Conservation (phyloP, 2,113 vertebrate genomes). For the Vimba vimba region DNA sequence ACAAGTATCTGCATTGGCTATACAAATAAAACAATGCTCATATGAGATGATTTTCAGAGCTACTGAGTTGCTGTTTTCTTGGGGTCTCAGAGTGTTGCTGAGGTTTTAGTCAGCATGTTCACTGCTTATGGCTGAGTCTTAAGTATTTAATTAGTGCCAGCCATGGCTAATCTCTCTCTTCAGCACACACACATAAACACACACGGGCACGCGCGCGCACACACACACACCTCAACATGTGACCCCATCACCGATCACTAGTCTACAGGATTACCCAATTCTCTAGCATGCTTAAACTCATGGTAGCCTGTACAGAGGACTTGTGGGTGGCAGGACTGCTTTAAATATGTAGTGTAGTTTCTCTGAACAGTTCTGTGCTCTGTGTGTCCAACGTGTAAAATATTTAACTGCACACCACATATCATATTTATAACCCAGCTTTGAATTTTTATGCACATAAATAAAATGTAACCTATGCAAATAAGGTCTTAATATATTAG, state of each 20-base stretch:
- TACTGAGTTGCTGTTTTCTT: constrained; percentile 16
- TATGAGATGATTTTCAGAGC: neutral
- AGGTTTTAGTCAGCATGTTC: constrained; percentile 67
- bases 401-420: neutral
- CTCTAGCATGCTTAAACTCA: constrained; percentile 27
- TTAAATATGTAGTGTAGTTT: neutral
- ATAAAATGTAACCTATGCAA: neutral
- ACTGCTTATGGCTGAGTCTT: constrained; percentile 74
- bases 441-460: neutral
- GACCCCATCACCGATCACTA: constrained; percentile 67
- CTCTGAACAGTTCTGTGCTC: neutral
- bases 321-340: neutral
- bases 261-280: constrained; percentile 66
- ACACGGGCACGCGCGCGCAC: neutral
- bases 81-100: constrained; percentile 19
- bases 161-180: constrained; percentile 73
- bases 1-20: neutral
- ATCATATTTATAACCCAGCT: neutral
- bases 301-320: constrained; percentile 29
- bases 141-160: constrained; percentile 81
- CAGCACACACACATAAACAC: constrained; percentile 48
- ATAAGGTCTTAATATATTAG: neutral
- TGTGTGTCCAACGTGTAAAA: neutral
- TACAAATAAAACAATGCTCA: neutral
- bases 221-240: constrained; percentile 74